Evolutionary conservation across 2,888 invertebrate genomes (phyloP), one percentile per base, ranked within the genome.

Genomic region (Perizoma affinitatum): DNA sequence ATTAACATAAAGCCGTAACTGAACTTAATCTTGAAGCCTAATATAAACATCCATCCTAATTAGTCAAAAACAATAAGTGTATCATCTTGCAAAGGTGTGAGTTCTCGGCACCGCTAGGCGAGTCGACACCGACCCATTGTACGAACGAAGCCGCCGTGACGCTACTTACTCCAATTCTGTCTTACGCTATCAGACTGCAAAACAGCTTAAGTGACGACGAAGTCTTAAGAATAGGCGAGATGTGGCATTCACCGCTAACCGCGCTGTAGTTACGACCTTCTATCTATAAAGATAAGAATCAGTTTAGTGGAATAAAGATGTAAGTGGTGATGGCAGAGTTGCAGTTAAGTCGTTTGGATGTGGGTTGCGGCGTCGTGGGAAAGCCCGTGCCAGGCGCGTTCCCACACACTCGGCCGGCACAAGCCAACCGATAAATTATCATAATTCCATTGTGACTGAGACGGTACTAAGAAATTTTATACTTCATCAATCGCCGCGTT

Each of bases 371-470:
- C 71, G 79, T 78, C 93, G 93, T 93, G 93, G 93, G 93, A 93
- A 93, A 86, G 88, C 89, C 87, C 88, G 92, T 89, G 88, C 88
- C 88, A 84, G 80, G 89, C 90, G 88, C 92, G 93, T 93, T 92
- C 93, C 93, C 93, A 93, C 92, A 91, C 91, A 91, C 91, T 87
- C 87, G 85, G 84, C 87, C 90, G 90, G 91, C 90, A 92, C 91
- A 89, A 90, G 92, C 90, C 90, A 92, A 89, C 86, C 91, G 92
- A 92, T 92, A 92, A 91, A 92, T 92, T 91, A 92, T 91, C 92
- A 92, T 92, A 92, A 92, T 91, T 91, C 91, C 89, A 92, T 92
- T 92, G 92, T 92, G 90, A 90, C 89, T 89, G 90, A 90, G 91
- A 90, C 91, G 90, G 87, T 92, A 90, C 91, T 87, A 88, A 91